Percentiles rank a stretch among this genome's conserved stretches.
These are phyloP conservation scores for Enteromius fasciolatus DNA, from an alignment of 2,797 vertebrate species.

Conservation along the genomic window DNA sequence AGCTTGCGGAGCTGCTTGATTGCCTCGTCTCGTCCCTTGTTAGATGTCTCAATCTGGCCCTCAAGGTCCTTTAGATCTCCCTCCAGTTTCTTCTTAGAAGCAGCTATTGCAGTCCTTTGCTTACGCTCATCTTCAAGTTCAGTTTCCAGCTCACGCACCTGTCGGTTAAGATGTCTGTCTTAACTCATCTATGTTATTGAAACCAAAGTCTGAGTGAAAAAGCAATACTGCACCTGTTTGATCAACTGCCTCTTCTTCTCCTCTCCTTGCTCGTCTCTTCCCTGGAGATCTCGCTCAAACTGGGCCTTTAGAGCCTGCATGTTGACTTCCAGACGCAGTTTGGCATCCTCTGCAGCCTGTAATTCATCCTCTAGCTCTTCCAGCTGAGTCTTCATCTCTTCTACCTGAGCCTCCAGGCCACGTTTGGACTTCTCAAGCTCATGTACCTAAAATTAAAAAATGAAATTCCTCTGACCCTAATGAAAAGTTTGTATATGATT, in stretches of 20 bases:
- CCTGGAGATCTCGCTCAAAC: conserved; percentile 91
- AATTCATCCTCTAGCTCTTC: conserved; percentile 96
- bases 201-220: not conserved
- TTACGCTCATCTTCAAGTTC: conserved; percentile 96
- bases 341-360: conserved; percentile 94
- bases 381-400: conserved; percentile 94
- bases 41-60: conserved; percentile 87
- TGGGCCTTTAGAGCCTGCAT: conserved; percentile 91
- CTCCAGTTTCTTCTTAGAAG: conserved; percentile 93
- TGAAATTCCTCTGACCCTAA: not conserved
- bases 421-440: conserved; percentile 95
- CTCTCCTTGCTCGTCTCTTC: conserved; percentile 89
- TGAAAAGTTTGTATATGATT: not conserved
- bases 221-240: conserved; percentile 79
- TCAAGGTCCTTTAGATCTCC: conserved; percentile 92
- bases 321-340: conserved; percentile 94
- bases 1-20: conserved; percentile 93
- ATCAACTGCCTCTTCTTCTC: conserved; percentile 92
- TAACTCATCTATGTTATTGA: not conserved
- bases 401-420: conserved; percentile 88
- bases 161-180: conserved; percentile 1
- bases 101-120: conserved; percentile 83
- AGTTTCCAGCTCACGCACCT: conserved; percentile 92
- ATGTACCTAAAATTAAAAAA: conserved; percentile 80
- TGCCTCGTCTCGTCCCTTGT: conserved; percentile 89